These are phyloP conservation scores for Ammospiza nelsoni DNA, from an alignment of 2,113 vertebrate species.

Conservation along the genomic window DNA sequence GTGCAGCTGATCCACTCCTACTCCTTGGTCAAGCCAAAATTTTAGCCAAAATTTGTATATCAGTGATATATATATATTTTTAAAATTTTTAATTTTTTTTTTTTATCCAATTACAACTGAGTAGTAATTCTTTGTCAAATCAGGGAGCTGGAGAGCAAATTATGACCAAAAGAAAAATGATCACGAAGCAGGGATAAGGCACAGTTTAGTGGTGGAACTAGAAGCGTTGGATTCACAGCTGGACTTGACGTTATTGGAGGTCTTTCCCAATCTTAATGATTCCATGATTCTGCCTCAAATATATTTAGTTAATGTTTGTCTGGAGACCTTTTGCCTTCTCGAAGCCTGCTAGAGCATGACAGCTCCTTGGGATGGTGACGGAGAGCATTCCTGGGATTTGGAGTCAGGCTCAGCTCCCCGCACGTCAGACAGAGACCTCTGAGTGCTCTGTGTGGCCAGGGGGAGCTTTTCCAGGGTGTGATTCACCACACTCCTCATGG, in stretches of 20 bases:
- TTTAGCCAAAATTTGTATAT: not conserved
- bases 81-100: no score
- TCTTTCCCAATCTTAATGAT: not conserved
- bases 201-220: not conserved
- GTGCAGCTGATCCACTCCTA: not conserved
- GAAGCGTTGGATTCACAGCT: not conserved
- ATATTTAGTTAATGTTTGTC: not conserved
- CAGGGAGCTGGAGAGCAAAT: not conserved
- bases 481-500: not conserved
- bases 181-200: not conserved
- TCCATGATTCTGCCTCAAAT: not conserved
- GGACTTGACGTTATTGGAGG: not conserved
- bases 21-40: not conserved
- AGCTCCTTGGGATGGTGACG: not conserved
- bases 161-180: not conserved
- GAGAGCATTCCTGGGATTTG: not conserved
- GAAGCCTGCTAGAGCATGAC: not conserved
- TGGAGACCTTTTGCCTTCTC: not conserved
- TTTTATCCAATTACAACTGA: not conserved
- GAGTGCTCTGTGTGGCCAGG: not conserved
- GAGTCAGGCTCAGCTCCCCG: not conserved
- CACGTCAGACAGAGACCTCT: fast-evolving
- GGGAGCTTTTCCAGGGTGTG: not conserved
- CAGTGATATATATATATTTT: not conserved
- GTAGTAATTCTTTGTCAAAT: not conserved